Conservation (phyloP, 2,113 vertebrate species). For the Sinocyclocheilus rhinocerous region DNA sequence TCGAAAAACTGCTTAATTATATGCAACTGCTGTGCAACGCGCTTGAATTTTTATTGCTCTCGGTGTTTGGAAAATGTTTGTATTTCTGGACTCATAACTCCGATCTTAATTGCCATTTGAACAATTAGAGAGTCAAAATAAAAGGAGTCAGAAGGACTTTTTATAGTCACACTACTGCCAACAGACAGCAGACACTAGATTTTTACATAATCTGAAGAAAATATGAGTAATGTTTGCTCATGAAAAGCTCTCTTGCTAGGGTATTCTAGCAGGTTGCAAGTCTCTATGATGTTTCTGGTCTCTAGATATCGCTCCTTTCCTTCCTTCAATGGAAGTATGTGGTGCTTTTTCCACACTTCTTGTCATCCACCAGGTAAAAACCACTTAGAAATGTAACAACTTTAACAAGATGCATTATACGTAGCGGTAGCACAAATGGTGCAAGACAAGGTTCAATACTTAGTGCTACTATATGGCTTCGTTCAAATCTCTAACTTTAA, state of each 20-base stretch:
- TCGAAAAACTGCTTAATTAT: slow-evolving; percentile 50
- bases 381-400: too few species aligned
- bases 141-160: slow-evolving; percentile 20
- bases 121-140: slow-evolving; percentile 34
- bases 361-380: not conserved
- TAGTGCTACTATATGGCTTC: too few species aligned
- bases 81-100: slow-evolving; percentile 42
- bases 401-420: too few species aligned
- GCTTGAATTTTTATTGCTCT: slow-evolving; percentile 53
- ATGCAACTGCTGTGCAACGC: slow-evolving; percentile 33
- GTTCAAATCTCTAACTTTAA: not conserved
- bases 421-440: not conserved
- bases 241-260: not conserved
- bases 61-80: slow-evolving; percentile 50
- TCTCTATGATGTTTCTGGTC: not conserved
- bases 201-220: not conserved
- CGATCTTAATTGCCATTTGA: slow-evolving; percentile 40
- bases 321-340: not conserved
- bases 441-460: not conserved
- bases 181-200: slow-evolving; percentile 2
- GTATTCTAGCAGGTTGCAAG: not conserved
- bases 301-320: not conserved
- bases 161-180: slow-evolving; percentile 13
- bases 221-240: slow-evolving; percentile 5
- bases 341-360: not conserved